A percentile compares a stretch with the other conserved stretches of the same genome.
phyloP scores from a whole-genome alignment of 2,113 vertebrate species.

The Penelope pileata region DNA sequence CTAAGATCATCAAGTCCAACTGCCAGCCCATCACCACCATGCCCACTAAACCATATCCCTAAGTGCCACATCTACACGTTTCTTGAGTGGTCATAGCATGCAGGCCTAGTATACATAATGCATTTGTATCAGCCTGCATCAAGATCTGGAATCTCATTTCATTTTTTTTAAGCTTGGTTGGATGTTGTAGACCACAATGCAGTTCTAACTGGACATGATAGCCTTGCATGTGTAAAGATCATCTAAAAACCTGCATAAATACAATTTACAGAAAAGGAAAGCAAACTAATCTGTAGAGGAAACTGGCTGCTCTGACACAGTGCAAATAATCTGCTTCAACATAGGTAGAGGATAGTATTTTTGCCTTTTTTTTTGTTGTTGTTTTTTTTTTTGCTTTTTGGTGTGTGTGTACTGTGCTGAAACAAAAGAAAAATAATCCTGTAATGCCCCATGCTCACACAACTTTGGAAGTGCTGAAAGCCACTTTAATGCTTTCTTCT shows the following conservation, averaged over 20 bases:
- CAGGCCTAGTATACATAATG: not conserved
- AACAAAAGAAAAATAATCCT: not conserved
- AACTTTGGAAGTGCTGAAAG: not conserved
- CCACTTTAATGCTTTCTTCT: not conserved
- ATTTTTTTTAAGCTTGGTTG: not conserved
- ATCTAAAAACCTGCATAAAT: not conserved
- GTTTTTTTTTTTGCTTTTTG: not conserved
- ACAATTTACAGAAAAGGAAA: not conserved
- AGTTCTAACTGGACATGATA: not conserved
- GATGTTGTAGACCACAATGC: not conserved
- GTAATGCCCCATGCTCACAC: rapidly evolving
- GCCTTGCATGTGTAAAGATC: not conserved
- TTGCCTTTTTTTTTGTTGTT: not conserved
- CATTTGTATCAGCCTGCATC: not conserved
- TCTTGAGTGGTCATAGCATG: not conserved
- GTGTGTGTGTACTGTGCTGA: not conserved
- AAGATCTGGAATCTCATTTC: not conserved
- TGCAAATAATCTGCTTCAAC: not conserved
- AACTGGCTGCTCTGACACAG: not conserved
- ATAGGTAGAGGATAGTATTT: not conserved
- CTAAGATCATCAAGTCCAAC: not conserved
- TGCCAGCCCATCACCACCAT: not conserved
- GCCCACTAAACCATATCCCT: not conserved
- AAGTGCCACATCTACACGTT: not conserved
- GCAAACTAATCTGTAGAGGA: not conserved